phyloP scores from a whole-genome alignment of 2,797 vertebrate species.

The Rostrhamus sociabilis region DNA sequence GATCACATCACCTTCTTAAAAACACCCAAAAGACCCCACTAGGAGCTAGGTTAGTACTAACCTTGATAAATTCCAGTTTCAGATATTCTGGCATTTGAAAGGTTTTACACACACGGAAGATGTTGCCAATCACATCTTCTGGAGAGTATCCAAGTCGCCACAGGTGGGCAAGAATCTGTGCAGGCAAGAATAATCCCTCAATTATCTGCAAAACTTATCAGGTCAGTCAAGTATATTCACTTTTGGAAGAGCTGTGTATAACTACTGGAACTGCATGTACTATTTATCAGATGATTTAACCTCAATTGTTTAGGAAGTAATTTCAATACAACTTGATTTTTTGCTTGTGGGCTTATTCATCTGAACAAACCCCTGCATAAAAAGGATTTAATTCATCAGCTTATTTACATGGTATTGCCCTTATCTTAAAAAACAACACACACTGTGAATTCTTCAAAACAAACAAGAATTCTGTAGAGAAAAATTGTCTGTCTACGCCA shows the following conservation, averaged over 20 bases:
- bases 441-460: not conserved
- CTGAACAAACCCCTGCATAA: not conserved
- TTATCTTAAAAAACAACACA: not conserved
- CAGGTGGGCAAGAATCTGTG: conserved; percentile 91
- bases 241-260: not conserved
- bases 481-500: not conserved
- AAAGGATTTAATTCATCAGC: not conserved
- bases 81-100: conserved; percentile 95
- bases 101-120: conserved; percentile 98
- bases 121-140: conserved; percentile 95
- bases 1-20: not conserved
- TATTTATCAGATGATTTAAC: not conserved
- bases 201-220: not conserved
- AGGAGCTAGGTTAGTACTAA: conserved; percentile 49
- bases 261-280: not conserved
- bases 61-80: conserved; percentile 98
- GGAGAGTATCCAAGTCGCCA: conserved; percentile 95
- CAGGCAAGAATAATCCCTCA: not conserved
- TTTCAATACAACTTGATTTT: not conserved
- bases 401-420: not conserved
- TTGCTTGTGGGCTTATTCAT: not conserved
- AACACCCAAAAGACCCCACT: not conserved
- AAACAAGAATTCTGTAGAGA: not conserved
- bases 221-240: not conserved
- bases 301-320: not conserved